Evolutionary conservation across 2,797 vertebrate species (phyloP).

Genomic region (Hypotaenidia philippensis): DNA sequence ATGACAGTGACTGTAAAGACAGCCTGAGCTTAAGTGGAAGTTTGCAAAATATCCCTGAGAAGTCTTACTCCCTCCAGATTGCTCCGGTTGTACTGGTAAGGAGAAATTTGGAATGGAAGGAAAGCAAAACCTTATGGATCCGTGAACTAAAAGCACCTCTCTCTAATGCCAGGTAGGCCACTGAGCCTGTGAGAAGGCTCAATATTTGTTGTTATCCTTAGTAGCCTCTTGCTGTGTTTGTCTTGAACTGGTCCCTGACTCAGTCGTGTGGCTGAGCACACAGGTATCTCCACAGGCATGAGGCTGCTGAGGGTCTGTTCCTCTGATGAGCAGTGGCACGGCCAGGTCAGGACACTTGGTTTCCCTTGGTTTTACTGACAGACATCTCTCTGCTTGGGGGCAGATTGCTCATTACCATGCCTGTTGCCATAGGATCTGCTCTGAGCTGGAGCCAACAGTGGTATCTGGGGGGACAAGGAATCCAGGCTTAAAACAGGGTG

Average conservation of each 20-base stretch:
- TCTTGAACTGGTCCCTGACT: neutral
- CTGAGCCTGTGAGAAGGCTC: neutral
- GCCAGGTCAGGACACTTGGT: neutral
- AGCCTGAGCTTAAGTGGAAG: conserved; percentile 62
- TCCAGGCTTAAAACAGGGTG: neutral
- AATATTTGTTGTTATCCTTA: neutral
- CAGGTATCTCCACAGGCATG: fast-evolving
- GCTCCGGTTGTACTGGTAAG: conserved; percentile 2
- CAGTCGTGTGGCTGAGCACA: neutral
- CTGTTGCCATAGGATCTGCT: neutral
- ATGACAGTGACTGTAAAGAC: conserved; percentile 71
- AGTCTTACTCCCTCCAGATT: conserved; percentile 61
- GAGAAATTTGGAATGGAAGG: neutral
- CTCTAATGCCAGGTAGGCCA: neutral
- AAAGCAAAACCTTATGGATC: neutral
- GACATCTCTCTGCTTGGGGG: neutral
- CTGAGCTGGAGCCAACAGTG: neutral
- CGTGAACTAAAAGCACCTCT: neutral
- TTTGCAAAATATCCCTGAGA: conserved; percentile 66
- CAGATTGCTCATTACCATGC: fast-evolving
- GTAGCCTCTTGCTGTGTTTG: neutral
- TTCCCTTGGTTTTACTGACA: neutral
- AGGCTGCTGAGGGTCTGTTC: fast-evolving
- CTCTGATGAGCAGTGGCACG: neutral
- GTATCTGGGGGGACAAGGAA: neutral